Conservation (phyloP, 2,113 vertebrate species). For the Aptenodytes patagonicus region DNA sequence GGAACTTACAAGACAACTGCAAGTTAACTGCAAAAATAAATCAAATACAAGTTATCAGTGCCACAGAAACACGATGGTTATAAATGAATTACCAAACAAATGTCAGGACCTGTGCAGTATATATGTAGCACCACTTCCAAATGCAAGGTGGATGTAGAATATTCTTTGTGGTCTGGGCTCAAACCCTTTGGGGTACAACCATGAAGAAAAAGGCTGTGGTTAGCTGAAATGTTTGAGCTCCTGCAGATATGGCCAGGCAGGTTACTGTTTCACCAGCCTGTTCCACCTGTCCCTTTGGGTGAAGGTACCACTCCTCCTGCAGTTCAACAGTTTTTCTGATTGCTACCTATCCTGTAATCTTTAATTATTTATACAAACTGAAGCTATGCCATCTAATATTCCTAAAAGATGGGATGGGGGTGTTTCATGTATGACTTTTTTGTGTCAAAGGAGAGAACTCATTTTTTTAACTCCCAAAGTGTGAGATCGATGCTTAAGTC, state of each 20-base stretch:
- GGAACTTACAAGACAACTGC: neutral
- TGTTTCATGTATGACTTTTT: neutral
- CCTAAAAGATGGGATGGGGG: neutral
- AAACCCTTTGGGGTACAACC: neutral
- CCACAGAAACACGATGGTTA: neutral
- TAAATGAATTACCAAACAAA: neutral
- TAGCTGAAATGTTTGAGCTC: neutral
- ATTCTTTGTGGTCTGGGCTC: neutral
- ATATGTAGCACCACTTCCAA: neutral
- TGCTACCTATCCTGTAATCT: neutral
- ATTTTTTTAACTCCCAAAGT: neutral
- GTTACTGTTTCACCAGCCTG: neutral
- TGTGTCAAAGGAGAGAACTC: neutral
- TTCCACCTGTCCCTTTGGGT: neutral
- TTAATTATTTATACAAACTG: neutral
- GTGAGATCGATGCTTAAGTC: neutral
- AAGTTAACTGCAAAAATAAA: neutral
- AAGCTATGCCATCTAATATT: neutral
- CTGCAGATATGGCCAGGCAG: neutral
- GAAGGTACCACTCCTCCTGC: neutral
- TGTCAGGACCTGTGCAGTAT: neutral
- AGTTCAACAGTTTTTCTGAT: neutral
- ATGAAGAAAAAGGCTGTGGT: neutral
- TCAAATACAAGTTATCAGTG: neutral
- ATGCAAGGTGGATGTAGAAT: neutral